Base-by-base conservation (phyloP, 2,113 vertebrate genomes). In the Corythornis cristatus region DNA sequence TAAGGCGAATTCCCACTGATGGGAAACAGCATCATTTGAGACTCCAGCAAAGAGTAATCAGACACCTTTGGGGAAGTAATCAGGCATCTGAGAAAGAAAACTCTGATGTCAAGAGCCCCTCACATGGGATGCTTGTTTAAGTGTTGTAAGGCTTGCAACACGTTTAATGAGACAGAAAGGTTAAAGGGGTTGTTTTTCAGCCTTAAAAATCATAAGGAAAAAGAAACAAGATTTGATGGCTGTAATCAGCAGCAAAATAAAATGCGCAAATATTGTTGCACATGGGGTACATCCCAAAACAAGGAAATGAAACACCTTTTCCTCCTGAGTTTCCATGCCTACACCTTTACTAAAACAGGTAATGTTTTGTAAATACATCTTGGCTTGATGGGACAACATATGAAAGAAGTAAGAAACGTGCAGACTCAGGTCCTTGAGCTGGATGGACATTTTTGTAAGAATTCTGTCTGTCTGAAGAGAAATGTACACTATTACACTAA, bases 1-100 rank as follows among this genome's bases (percentile, higher is more conserved):
- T 17, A 82, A 94, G 74, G 76, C 10, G 66, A 90, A 92, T 93
- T 92, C 97, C 96, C 80, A 62, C 95, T 93, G 88, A 95, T 75
- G 88, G 88, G 33, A 76, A 79, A 56, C 43, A 82, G 76, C 88
- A 80, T 90, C 86, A 13, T 78, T 33, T 35, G n/a, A 91, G 95
- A 88, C 80, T 88, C 93, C 89, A 86, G 88, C 88, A 88, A 86
- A 89, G 93, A 93, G 96, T 96, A 95, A 93, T 97, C 97, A 95
- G 93, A 96, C 72, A 87, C 93, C 86, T 74, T 95, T 84, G 94
- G 94, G 95, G 93, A 91, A 37, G 61, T 81, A 96, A 93, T 96
- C 96, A 96, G 88, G 90, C 87, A 93, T 91, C 87, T 89, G 85
- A 89, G 95, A 93, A 96, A 93, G 93, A 93, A 93, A 96, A 90